A percentile compares a stretch with the other conserved stretches of the same genome.
Conservation (phyloP, 1,140 invertebrate species). For the Bombus confusus region DNA sequence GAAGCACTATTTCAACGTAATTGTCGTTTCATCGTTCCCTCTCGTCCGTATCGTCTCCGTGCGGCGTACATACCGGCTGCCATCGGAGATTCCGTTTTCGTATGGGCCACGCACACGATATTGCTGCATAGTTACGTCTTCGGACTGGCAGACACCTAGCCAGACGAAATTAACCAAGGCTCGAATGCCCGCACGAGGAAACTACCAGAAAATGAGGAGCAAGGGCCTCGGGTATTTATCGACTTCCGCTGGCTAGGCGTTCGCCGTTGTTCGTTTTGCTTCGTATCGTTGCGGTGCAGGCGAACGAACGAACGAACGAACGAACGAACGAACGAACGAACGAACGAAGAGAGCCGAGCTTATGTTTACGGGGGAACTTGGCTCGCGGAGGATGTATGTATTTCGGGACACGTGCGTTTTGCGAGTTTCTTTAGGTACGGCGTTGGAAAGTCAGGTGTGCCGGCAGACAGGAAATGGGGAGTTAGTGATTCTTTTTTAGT, state of each 20-base stretch:
- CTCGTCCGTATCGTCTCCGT: slow-evolving; percentile 60
- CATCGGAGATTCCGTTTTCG: slow-evolving; percentile 52
- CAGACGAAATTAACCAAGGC: slow-evolving; percentile 63
- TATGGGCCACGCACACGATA: slow-evolving; percentile 44
- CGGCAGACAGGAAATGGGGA: background rate
- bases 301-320: background rate
- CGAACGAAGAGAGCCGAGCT: background rate
- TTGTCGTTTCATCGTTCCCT: slow-evolving; percentile 71
- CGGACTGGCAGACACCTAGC: slow-evolving; percentile 55
- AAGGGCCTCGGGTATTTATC: slow-evolving; percentile 13
- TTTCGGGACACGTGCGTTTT: background rate
- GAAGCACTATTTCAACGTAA: slow-evolving; percentile 76
- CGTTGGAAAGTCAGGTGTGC: background rate
- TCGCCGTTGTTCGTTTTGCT: background rate
- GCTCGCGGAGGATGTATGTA: background rate
- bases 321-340: no score
- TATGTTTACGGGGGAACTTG: slow-evolving; percentile 1
- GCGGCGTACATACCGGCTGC: slow-evolving; percentile 49
- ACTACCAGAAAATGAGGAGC: slow-evolving; percentile 59
- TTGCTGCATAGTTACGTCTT: slow-evolving; percentile 55
- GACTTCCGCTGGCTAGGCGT: slow-evolving; percentile 30
- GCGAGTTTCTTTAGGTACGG: background rate
- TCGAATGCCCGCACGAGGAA: slow-evolving; percentile 22
- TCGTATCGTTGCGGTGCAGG: background rate
- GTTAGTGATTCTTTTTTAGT: background rate